These are phyloP conservation scores for Euura lappo DNA, from an alignment of 1,140 invertebrate genomes.

Conservation along the genomic window DNA sequence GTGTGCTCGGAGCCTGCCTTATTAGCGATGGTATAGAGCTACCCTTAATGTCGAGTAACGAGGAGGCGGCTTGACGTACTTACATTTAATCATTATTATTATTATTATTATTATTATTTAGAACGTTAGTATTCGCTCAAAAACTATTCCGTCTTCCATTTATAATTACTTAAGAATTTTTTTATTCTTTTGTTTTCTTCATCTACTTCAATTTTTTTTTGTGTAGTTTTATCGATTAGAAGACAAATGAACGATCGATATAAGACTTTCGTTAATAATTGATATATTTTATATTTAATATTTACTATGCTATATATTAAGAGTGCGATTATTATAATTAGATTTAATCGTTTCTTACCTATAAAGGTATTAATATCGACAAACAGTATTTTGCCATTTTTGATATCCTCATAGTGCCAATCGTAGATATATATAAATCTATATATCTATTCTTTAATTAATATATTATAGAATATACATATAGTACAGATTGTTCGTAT, in stretches of 20 bases:
- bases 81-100: too few species aligned
- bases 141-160: constrained; percentile 6
- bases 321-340: too few species aligned
- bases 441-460: background rate
- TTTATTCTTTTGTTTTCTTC: background rate
- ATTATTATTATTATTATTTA: too few species aligned
- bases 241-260: background rate
- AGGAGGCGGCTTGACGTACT: too few species aligned
- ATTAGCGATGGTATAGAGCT: too few species aligned
- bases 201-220: too few species aligned
- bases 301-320: background rate
- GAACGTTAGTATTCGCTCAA: background rate
- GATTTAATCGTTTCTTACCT: too few species aligned
- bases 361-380: background rate
- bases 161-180: background rate
- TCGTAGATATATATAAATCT: background rate
- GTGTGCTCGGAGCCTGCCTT: too few species aligned
- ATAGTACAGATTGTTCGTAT: background rate
- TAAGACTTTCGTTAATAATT: background rate
- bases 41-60: too few species aligned
- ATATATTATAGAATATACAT: background rate
- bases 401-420: background rate
- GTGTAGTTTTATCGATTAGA: background rate
- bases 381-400: constrained; percentile 4
- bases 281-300: constrained; percentile 6